Percentiles rank a stretch among this genome's conserved stretches.
Conservation (phyloP, 1,140 invertebrate species). For the Trinorchestia longiramus region DNA sequence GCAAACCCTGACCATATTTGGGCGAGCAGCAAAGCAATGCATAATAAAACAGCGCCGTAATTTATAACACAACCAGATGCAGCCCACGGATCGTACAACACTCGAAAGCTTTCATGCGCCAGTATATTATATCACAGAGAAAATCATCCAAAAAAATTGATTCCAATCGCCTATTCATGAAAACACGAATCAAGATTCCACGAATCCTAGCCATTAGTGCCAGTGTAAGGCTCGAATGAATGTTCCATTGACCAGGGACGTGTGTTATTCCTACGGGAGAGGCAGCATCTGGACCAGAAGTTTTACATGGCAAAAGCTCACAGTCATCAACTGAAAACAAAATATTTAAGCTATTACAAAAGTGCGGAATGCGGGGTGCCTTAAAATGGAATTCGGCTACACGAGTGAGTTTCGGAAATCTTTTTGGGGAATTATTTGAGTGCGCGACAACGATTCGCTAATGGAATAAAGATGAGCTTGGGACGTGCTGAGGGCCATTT, state of each 20-base stretch:
- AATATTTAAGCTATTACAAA: conserved; percentile 48
- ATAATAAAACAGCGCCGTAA: neutral
- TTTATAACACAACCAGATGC: neutral
- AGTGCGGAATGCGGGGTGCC: neutral
- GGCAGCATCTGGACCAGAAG: neutral
- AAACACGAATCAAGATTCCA: conserved; percentile 26
- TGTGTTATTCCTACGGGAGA: neutral
- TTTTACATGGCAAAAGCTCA: neutral
- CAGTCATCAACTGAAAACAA: conserved; percentile 33
- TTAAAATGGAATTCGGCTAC: conserved; percentile 47
- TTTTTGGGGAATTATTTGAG: conserved; percentile 38
- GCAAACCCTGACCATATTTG: neutral
- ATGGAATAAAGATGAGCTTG: conserved; percentile 44
- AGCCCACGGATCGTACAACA: neutral
- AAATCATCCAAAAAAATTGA: conserved; percentile 39
- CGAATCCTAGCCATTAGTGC: conserved; percentile 35
- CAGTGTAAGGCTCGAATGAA: neutral
- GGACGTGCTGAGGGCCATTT: neutral
- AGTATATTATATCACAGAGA: conserved; percentile 30
- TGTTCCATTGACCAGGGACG: neutral
- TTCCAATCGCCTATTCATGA: conserved; percentile 51
- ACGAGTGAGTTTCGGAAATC: conserved; percentile 8
- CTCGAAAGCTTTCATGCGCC: neutral
- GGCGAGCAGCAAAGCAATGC: neutral
- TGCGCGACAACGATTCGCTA: conserved; percentile 5